phyloP scores from a whole-genome alignment of 2,888 invertebrate genomes.

The Ecliptopera silaceata region DNA sequence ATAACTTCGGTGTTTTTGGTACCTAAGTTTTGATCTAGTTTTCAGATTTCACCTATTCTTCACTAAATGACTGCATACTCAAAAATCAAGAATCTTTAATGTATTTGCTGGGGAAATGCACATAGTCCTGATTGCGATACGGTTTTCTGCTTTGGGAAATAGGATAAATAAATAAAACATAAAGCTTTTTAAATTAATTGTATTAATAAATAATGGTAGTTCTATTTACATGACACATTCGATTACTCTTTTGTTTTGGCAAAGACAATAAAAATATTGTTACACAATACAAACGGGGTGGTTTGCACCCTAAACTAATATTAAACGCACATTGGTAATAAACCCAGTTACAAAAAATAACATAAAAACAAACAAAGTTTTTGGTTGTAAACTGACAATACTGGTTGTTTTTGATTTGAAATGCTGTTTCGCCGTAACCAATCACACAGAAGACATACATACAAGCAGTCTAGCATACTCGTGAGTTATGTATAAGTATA shows the following conservation, averaged over 20 bases:
- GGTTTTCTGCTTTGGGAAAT: background rate
- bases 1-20: too few species aligned
- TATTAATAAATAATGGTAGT: conserved; percentile 84
- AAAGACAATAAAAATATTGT: conserved; percentile 82
- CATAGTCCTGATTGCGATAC: background rate
- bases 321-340: conserved; percentile 64
- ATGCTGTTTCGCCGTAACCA: conserved; percentile 41
- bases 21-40: too few species aligned
- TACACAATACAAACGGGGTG: conserved; percentile 64
- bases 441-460: conserved; percentile 68
- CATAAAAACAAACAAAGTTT: conserved; percentile 57
- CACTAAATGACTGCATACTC: too few species aligned
- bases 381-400: conserved; percentile 76
- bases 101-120: too few species aligned
- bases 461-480: conserved; percentile 68
- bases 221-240: conserved; percentile 83
- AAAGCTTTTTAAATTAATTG: conserved; percentile 77
- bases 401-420: conserved; percentile 75
- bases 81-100: too few species aligned
- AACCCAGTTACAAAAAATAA: conserved; percentile 54
- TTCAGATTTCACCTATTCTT: too few species aligned
- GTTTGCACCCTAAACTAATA: conserved; percentile 41
- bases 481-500: conserved; percentile 68
- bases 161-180: conserved; percentile 57
- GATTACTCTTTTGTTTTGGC: conserved; percentile 82